A percentile compares a stretch with the other conserved stretches of the same genome.
phyloP scores from a whole-genome alignment of 2,797 vertebrate species.

The Pseudochaenichthys georgianus region DNA sequence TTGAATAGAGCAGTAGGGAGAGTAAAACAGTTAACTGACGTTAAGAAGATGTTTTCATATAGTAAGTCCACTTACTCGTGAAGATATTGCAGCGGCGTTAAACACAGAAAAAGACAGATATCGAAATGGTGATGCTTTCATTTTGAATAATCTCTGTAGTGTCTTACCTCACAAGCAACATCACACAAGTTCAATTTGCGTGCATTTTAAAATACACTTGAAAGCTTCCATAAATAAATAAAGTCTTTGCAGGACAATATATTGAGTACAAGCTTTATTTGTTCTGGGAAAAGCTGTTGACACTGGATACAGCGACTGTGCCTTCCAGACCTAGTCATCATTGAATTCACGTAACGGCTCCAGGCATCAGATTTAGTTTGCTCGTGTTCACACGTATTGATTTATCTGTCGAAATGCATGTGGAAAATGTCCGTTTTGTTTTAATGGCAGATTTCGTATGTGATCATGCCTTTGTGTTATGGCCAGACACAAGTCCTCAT shows the following conservation, averaged over 20 bases:
- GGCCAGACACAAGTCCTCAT: conserved; percentile 27
- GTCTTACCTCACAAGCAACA: neutral
- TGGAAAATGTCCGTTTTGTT: conserved; percentile 8
- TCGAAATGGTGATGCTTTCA: neutral
- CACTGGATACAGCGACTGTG: neutral
- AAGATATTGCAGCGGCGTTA: neutral
- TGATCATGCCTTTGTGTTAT: conserved; percentile 30
- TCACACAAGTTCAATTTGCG: neutral
- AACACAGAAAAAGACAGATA: conserved; percentile 8
- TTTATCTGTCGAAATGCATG: conserved; percentile 42
- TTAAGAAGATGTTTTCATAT: no score
- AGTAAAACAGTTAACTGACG: neutral
- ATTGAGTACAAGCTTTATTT: neutral
- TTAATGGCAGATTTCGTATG: conserved; percentile 16
- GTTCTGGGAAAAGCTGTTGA: conserved; percentile 5
- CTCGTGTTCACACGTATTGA: conserved; percentile 22
- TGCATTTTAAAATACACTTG: conserved; percentile 11
- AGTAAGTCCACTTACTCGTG: no score
- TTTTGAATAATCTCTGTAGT: conserved; percentile 10
- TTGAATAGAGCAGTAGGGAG: neutral
- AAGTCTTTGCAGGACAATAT: neutral
- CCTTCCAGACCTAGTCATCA: conserved; percentile 1
- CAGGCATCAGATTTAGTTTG: conserved; percentile 26
- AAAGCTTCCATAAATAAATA: conserved; percentile 12
- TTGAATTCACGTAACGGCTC: conserved; percentile 26